phyloP scores from a whole-genome alignment of 2,797 vertebrate genomes.

The Hapalemur alaotrensis region DNA sequence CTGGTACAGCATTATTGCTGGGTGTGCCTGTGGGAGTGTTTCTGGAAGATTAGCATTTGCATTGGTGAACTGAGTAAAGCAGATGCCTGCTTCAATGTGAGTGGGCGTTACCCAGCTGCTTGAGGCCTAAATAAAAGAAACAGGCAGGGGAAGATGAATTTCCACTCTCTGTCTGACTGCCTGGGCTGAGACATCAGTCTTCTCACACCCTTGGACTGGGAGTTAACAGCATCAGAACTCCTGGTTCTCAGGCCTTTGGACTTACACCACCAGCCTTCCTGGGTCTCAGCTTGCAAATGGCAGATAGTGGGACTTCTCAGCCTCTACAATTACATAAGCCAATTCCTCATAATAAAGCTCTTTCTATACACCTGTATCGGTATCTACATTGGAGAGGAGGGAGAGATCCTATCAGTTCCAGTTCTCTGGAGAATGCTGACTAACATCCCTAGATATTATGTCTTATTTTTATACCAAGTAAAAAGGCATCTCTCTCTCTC shows the following conservation, averaged over 20 bases:
- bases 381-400: neutral
- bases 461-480: neutral
- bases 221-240: rapidly evolving
- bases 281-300: neutral
- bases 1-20: neutral
- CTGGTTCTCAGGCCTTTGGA: neutral
- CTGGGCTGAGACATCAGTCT: neutral
- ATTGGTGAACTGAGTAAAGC: neutral
- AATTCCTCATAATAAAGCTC: neutral
- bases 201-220: neutral
- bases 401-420: neutral
- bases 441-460: neutral
- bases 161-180: neutral
- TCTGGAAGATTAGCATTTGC: neutral
- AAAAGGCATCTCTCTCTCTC: neutral
- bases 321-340: neutral
- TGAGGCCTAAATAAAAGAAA: neutral
- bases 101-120: no score
- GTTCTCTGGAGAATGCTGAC: neutral
- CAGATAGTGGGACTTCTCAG: neutral
- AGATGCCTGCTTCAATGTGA: neutral
- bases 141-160: neutral
- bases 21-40: neutral
- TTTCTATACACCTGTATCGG: neutral
- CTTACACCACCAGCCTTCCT: neutral